Conservation (phyloP, 2,113 vertebrate genomes). For the Hippocampus zosterae region DNA sequence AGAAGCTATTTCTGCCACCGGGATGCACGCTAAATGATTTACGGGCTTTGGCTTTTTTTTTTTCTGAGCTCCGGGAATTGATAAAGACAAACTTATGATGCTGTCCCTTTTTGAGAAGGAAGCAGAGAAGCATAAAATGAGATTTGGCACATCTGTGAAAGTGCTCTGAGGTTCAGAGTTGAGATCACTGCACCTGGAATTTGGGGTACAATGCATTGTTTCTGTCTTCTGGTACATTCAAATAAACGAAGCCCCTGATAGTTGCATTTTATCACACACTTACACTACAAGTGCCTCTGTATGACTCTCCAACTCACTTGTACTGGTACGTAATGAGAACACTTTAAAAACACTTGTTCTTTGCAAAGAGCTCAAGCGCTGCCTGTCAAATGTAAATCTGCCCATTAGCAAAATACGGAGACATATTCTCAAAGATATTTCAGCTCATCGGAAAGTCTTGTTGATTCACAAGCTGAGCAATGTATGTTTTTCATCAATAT, state of each 20-base stretch:
- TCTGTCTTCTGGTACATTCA: not conserved
- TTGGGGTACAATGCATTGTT: not conserved
- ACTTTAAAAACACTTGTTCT: slow-evolving; percentile 5
- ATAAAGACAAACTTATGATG: slow-evolving; percentile 33
- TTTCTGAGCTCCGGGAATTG: slow-evolving; percentile 33
- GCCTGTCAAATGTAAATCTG: slow-evolving; percentile 4
- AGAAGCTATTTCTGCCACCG: slow-evolving; percentile 39
- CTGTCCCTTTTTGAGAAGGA: slow-evolving; percentile 31
- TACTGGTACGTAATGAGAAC: slow-evolving; percentile 15
- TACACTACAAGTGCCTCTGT: not conserved
- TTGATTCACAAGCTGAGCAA: not conserved
- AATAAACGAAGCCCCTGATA: not conserved
- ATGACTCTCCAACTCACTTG: not conserved
- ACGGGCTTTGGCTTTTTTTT: slow-evolving; percentile 37
- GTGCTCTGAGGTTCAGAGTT: slow-evolving; percentile 15
- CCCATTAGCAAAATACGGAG: slow-evolving; percentile 6
- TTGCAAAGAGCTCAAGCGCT: not conserved
- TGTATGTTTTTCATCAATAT: not conserved
- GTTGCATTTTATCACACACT: not conserved
- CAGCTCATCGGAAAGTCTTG: not conserved
- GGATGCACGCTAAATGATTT: slow-evolving; percentile 45
- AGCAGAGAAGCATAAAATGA: slow-evolving; percentile 25
- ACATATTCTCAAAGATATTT: slow-evolving; percentile 23
- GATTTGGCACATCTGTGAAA: slow-evolving; percentile 22
- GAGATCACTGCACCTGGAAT: slow-evolving; percentile 17